Evolutionary conservation across 2,888 invertebrate genomes (phyloP), one percentile per base, ranked within the genome.

Genomic region (Mactromeris polynyma): DNA sequence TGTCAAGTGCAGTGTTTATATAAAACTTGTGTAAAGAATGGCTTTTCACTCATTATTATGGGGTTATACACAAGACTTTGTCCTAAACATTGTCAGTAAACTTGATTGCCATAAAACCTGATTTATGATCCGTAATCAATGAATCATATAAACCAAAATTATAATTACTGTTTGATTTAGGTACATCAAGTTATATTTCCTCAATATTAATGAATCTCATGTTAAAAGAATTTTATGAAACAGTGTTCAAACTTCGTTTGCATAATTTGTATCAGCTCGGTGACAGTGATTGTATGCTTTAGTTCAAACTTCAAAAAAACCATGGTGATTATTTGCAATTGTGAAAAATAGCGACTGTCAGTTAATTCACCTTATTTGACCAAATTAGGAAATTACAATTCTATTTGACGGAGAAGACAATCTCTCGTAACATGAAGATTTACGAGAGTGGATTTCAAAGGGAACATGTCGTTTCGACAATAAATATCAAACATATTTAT

Each of bases 361-460:
- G 46, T 46, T 33, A n/a, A 73, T 73, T 69, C 73, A 83, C 69
- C 73, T 42, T 73, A 73, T 83, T 73, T 83, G 69, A 46, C 69
- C 73, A 83, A 83, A 83, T 73, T 83, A 83, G 73, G 83, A 83
- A 83, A 73, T 83, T 36, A 83, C 42, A 73, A 58, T 40, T 83
- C 73, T 73, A 83, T 83, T 73, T 46, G 42, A 73, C 31, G 42
- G 73, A 38, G 42, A 79, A 42, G 88, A 83, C 80, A 73, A 38
- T 42, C 83, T 83, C 83, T 89, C 83, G 88, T 89, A 89, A 89
- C 79, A 21, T 46, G 33, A 83, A 79, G 80, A 84, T 84, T 88
- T 89, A 81, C 79, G 81, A 54, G 58, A 11, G 36, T 31, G 33
- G 42, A 42, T 89, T 86, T 89, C 88, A 89, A 89, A 89, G 88